Base-by-base conservation (phyloP, 1,140 invertebrate genomes). In the Ceratina japonica region DNA sequence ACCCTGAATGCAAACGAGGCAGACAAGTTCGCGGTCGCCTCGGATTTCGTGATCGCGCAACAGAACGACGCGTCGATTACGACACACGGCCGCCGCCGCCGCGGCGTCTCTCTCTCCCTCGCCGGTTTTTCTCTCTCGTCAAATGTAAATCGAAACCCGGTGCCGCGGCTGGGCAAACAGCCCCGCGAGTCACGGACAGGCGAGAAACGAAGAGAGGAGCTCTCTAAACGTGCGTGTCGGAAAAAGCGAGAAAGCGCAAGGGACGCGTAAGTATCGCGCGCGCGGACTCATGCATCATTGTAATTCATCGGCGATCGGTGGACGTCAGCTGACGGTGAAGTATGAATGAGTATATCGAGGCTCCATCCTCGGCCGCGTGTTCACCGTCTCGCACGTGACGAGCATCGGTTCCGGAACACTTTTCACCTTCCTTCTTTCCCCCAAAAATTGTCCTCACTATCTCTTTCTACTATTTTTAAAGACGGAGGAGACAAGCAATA, bases 311-410 rank as follows among this genome's bases (percentile, higher is more conserved):
- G 80, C 65, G 75, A 82, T 84, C 81, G 61, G 78, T 82, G 78
- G 56, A 84, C 81, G 86, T 82, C 89, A 87, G 85, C 71, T 87
- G 83, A 80, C 59, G 75, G 70, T 51, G 49, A 86, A 85, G 81
- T 88, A 88, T 89, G 87, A 90, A 89, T 89, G 88, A 89, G 83
- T 65, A 88, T 83, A 87, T 84, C 61, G 83, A 73, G 73, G 44
- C 51, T 22, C 56, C 62, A 64, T 72, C 68, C 63, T 59, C 37
- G 58, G 20, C 24, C 31, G 27, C n/a, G 37, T 62, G 54, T 22
- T 68, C 80, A 81, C 86, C 81, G 85, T 85, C 86, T 75, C 49
- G 65, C 20, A 69, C 86, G 83, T 87, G 86, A 85, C 75, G 12
- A 31, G 82, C 83, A 82, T 86, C 73, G 49, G 56, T n/a, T 24